These are phyloP conservation scores for Centruroides vittatus DNA, from an alignment of 1,140 invertebrate species.

Conservation along the genomic window DNA sequence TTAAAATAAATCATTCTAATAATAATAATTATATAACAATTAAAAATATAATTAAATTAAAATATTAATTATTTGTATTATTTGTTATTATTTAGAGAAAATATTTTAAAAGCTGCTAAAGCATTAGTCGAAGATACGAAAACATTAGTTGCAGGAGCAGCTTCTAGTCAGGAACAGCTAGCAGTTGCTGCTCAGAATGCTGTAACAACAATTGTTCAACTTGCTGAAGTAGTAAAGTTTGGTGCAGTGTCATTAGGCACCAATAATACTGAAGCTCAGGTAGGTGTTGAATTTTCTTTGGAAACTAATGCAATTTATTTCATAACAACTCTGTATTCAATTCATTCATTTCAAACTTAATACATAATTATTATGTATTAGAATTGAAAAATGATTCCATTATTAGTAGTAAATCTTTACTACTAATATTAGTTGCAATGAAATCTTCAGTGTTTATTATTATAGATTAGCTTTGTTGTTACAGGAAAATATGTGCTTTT, in stretches of 20 bases:
- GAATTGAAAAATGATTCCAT: too few relatives aligned
- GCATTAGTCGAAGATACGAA: conserved; percentile 97
- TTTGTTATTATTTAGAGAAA: conserved; percentile 39
- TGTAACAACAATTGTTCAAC: conserved; percentile 87
- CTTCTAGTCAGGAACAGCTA: conserved; percentile 88
- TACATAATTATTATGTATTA: too few relatives aligned
- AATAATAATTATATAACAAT: background rate
- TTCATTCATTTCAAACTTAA: too few relatives aligned
- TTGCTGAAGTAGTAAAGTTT: conserved; percentile 93
- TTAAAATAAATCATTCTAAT: background rate
- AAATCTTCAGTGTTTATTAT: background rate
- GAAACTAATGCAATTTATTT: too few relatives aligned
- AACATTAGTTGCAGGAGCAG: conserved; percentile 81
- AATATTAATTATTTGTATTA: background rate
- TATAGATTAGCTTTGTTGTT: too few relatives aligned
- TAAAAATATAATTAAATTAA: background rate
- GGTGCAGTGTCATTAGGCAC: conserved; percentile 90
- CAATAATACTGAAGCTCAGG: conserved; percentile 70
- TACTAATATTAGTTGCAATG: background rate
- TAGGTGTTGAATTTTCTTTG: background rate
- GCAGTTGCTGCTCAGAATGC: conserved; percentile 92
- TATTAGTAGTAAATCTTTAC: background rate
- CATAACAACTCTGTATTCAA: too few relatives aligned
- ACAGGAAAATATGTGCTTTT: too few relatives aligned
- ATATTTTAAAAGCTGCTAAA: conserved; percentile 94